A percentile compares a stretch with the other conserved stretches of the same genome.
phyloP scores from a whole-genome alignment of 2,888 invertebrate species.

The Apotomis turbidana region DNA sequence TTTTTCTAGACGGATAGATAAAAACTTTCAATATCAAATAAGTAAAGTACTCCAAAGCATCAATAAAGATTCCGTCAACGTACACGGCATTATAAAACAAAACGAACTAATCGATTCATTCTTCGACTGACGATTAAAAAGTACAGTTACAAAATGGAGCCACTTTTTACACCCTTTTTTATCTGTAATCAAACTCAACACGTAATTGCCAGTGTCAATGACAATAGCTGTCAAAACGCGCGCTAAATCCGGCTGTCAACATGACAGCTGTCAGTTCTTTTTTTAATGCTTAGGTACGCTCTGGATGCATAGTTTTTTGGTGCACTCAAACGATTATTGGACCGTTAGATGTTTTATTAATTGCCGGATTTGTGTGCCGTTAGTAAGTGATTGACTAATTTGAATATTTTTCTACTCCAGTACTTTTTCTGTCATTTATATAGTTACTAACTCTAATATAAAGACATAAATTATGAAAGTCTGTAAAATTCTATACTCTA shows the following conservation, averaged over 20 bases:
- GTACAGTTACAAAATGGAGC: constrained; percentile 34
- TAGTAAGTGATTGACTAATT: constrained; percentile 17
- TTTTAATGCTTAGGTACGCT: constrained; percentile 18
- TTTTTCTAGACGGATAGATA: too few relatives aligned
- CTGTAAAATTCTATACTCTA: too few relatives aligned
- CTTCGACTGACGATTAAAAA: constrained; percentile 3
- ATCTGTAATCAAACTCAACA: constrained; percentile 35
- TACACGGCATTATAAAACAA: not conserved
- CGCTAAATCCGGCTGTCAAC: constrained; percentile 57
- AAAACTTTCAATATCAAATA: too few relatives aligned
- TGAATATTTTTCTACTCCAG: too few relatives aligned
- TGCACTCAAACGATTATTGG: constrained; percentile 34
- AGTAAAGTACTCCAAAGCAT: constrained; percentile 1
- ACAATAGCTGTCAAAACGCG: constrained; percentile 61
- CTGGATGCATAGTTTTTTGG: constrained; percentile 43
- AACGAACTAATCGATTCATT: constrained; percentile 9
- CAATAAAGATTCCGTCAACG: not conserved
- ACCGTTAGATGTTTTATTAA: constrained; percentile 35
- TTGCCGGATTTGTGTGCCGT: constrained; percentile 9
- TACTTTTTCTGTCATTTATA: too few relatives aligned
- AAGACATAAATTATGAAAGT: too few relatives aligned
- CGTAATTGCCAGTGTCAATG: constrained; percentile 57
- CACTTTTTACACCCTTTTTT: constrained; percentile 37
- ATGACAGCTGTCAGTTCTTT: constrained; percentile 63
- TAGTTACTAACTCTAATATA: too few relatives aligned